These are phyloP conservation scores for Aphidius gifuensis DNA, from an alignment of 1,140 invertebrate species.

Conservation along the genomic window DNA sequence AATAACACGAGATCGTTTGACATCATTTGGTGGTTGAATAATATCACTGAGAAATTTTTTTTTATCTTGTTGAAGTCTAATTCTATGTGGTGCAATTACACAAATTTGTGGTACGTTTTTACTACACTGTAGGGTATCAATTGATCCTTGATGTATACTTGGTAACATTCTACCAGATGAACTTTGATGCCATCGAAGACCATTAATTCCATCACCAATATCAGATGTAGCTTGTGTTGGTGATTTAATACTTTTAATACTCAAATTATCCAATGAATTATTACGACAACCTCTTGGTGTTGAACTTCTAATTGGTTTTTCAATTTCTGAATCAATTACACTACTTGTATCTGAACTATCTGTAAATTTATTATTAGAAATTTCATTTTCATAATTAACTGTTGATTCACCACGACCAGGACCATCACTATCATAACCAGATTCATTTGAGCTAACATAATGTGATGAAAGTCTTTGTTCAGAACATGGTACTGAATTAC, in stretches of 20 bases:
- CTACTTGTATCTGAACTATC: constrained; percentile 51
- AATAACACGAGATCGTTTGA: constrained; percentile 44
- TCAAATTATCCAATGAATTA: constrained; percentile 11
- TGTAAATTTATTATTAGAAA: constrained; percentile 35
- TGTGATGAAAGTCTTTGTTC: constrained; percentile 53
- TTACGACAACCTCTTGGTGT: constrained; percentile 41
- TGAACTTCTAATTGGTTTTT: constrained; percentile 45
- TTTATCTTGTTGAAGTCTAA: constrained; percentile 50
- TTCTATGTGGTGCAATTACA: constrained; percentile 38
- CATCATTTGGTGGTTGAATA: constrained; percentile 44
- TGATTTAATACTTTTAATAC: constrained; percentile 12
- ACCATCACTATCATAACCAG: constrained; percentile 77
- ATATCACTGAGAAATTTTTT: constrained; percentile 49
- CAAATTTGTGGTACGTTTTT: neutral
- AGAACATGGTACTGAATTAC: constrained; percentile 45
- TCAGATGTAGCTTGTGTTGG: constrained; percentile 19
- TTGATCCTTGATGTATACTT: constrained; percentile 46
- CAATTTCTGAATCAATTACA: constrained; percentile 48
- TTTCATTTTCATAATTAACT: constrained; percentile 44
- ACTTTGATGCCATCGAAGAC: constrained; percentile 50
- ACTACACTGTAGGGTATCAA: constrained; percentile 18
- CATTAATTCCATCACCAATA: constrained; percentile 34
- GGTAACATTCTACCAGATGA: constrained; percentile 46
- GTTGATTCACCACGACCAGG: constrained; percentile 50
- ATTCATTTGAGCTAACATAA: constrained; percentile 79